Conservation (phyloP, 2,888 invertebrate species). For the Callimorpha dominula region DNA sequence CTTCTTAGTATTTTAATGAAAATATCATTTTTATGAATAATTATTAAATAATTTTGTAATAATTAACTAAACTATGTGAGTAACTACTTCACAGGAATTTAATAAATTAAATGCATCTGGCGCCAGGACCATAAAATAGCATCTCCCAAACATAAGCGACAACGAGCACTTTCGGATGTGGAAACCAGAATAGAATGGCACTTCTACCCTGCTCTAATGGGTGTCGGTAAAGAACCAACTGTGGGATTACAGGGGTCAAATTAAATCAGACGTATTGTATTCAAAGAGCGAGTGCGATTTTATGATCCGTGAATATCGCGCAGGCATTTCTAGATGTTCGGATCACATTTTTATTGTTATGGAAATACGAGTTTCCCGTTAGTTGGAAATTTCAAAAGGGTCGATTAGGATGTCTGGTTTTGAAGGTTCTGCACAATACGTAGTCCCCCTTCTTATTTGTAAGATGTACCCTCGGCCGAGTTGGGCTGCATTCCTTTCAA, state of each 20-base stretch:
- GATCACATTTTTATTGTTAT: constrained; percentile 87
- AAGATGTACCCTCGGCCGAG: constrained; percentile 70
- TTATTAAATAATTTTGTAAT: neutral
- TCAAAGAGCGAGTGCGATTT: constrained; percentile 79
- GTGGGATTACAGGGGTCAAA: constrained; percentile 69
- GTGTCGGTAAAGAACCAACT: constrained; percentile 54
- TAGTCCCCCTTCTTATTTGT: constrained; percentile 77
- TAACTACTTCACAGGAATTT: constrained; percentile 53
- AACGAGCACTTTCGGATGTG: constrained; percentile 65
- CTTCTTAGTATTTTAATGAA: too few relatives aligned
- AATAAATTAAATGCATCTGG: constrained; percentile 63
- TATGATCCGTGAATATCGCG: constrained; percentile 87
- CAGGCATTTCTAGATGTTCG: constrained; percentile 86
- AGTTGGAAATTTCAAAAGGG: constrained; percentile 86
- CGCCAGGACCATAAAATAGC: constrained; percentile 68
- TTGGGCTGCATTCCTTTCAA: constrained; percentile 70
- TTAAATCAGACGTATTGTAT: constrained; percentile 75
- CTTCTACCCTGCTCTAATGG: constrained; percentile 63
- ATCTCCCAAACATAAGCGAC: constrained; percentile 66
- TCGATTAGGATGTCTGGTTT: constrained; percentile 86
- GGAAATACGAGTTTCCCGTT: constrained; percentile 86
- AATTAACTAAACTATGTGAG: neutral
- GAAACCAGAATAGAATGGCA: constrained; percentile 73
- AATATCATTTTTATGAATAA: neutral
- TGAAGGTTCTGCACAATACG: constrained; percentile 83